phyloP scores from a whole-genome alignment of 1,140 invertebrate genomes.

The roundworm (Caenorhabditis elegans) region DNA sequence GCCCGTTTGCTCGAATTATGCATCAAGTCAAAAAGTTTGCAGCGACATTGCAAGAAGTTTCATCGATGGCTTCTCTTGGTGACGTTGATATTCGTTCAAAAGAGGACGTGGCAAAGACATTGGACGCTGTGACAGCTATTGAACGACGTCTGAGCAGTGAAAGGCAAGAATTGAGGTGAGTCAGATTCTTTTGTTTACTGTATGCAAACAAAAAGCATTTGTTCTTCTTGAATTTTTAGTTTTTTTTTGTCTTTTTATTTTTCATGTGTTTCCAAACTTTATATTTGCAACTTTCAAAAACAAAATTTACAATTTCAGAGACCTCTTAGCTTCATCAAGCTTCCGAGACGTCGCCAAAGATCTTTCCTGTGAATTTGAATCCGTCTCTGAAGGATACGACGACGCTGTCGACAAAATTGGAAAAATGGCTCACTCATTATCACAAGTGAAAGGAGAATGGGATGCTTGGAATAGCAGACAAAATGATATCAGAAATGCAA shows the following conservation, averaged over 20 bases:
- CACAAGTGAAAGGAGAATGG: slow-evolving; percentile 36
- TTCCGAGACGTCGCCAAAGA: slow-evolving; percentile 21
- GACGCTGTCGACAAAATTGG: slow-evolving; percentile 39
- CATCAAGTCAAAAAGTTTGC: slow-evolving; percentile 15
- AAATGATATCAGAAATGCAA: slow-evolving; percentile 30
- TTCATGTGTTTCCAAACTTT: not conserved
- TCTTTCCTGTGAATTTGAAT: slow-evolving; percentile 10
- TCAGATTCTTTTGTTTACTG: not conserved
- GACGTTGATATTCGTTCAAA: slow-evolving; percentile 38
- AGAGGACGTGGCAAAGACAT: slow-evolving; percentile 32
- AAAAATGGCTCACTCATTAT: not conserved
- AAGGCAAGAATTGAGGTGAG: slow-evolving; percentile 41
- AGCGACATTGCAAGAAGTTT: not conserved
- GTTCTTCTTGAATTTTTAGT: no score
- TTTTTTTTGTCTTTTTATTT: not conserved
- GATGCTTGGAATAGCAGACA: slow-evolving; percentile 9
- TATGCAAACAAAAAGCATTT: not conserved
- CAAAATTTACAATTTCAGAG: not conserved
- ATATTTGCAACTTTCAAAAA: not conserved
- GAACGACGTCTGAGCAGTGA: slow-evolving; percentile 27
- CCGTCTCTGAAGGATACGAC: slow-evolving; percentile 41
- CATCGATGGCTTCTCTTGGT: slow-evolving; percentile 10
- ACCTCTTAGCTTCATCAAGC: not conserved
- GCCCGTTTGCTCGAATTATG: slow-evolving; percentile 11
- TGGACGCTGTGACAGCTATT: slow-evolving; percentile 29